Evolutionary conservation across 2,113 vertebrate genomes (phyloP), one percentile per base, ranked within the genome.

Genomic region (Microtus montanus): DNA sequence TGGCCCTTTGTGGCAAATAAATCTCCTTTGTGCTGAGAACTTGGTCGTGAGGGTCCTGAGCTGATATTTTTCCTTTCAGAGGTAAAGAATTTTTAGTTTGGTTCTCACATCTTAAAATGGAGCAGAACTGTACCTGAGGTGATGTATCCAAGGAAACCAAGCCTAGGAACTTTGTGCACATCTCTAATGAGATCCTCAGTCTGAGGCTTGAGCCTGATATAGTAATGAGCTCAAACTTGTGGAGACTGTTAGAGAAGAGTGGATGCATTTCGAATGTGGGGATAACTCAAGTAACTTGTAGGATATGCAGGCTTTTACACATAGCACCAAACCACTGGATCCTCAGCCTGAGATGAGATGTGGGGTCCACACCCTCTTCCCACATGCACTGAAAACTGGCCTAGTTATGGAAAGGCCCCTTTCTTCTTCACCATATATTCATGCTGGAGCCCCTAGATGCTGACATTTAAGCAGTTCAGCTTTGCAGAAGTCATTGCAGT

Each of bases 71-170:
- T 73, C n/a, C 70, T 73, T 71, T 38, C n/a, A 73, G 70, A 38
- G 1, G 33, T 47, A 95, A 73, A 64, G 33, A 61, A 7, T 14
- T 44, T 95, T 90, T 79, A 1, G 84, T 78, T 74, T 89, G 75
- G 24, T 41, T 49, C 77, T 30, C 22, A 84, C 22, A 58, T 75
- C 71, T 77, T 49, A 79, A 92, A 89, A 70, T 87, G 61, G 7
- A 90, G n/a, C 92, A 7, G 5, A 92, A 52, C 22, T 13, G 79
- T 5, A 49, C 10, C 28, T 85, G 71, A 71, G 49, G 85, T 70
- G 33, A 47, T 71, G 20, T 75, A 66, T 75, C 64, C 66, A 52
- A 90, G 82, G 64, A 95, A 88, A 88, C 84, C 44, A 95, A 75
- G 22, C 41, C 47, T 47, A 58, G 44, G 41, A 73, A 44, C 20